Evolutionary conservation across 2,888 invertebrate species (phyloP), one percentile per base, ranked within the genome.

Genomic region (Disparrhopalites patrizii): DNA sequence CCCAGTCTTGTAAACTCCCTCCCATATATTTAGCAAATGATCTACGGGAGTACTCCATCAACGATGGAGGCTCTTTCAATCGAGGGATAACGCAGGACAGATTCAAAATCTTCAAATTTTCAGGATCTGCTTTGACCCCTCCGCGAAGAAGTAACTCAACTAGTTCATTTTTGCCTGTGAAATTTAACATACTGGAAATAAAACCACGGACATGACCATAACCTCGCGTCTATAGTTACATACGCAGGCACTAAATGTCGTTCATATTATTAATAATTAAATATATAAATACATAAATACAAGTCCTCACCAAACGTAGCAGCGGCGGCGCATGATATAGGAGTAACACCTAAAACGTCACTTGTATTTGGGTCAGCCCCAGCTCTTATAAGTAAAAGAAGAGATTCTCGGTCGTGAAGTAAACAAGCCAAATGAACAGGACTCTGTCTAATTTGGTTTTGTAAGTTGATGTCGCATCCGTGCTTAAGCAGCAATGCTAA

Each of bases 341-440:
- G 74, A 8, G 70, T 68, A 2, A 68, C 66, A 27, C 73, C 71
- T 4, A 74, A 63, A 52, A 68, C 33, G 61, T 73, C 73, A 4
- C 60, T 55, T 13, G 70, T 67, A 47, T 75, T 73, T 1, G 71
- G 70, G 47, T 72, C 66, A 8, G 73, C 72, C 30, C 67, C 66
- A 8, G 68, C 55, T n/a, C 66, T 54, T 2, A 73, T 56, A n/a
- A 75, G 65, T 52, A 73, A 66, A 52, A 66, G 54, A 23, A 72
- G 61, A 23, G 71, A 68, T 50, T 70, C 66, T 13, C 68, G 63
- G 58, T 75, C 74, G 20, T 69, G 65, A 57, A 66, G 54, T 5
- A 70, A 66, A 43, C 72, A 72, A 23, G 72, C 69, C 27, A 73
- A 51, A 51, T 75, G 74, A 27, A 72, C 57, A 10, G 73, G 68